phyloP scores from a whole-genome alignment of 1,140 invertebrate genomes.

The Cardiocondyla obscurior region DNA sequence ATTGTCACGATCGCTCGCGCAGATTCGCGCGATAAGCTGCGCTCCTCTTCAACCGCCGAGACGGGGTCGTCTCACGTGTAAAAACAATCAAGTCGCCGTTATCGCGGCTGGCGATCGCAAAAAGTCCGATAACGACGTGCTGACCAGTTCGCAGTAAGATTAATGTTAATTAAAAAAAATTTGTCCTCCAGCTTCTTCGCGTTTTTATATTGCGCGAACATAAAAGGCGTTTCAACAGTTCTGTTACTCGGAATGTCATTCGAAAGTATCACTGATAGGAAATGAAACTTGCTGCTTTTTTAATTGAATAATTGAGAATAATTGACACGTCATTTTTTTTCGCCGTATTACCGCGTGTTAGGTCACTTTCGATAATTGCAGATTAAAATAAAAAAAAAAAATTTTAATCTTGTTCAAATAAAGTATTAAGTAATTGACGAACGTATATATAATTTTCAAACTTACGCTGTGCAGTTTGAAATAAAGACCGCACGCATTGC shows the following conservation, averaged over 20 bases:
- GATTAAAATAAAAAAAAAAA: not conserved
- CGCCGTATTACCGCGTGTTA: not conserved
- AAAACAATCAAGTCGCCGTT: conserved; percentile 56
- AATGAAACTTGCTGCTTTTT: not conserved
- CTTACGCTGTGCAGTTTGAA: conserved; percentile 95
- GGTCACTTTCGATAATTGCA: not conserved
- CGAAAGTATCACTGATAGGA: not conserved
- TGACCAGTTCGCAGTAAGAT: conserved; percentile 54
- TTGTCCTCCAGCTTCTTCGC: not conserved
- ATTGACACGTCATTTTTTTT: not conserved
- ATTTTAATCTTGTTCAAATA: not conserved
- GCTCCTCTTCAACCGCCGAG: conserved; percentile 18
- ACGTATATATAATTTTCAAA: conserved; percentile 43
- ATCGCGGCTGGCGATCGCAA: conserved; percentile 53
- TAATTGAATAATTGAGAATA: not conserved
- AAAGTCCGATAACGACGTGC: conserved; percentile 51
- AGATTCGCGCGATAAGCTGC: conserved; percentile 50
- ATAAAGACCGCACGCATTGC: conserved; percentile 96
- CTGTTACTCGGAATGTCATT: conserved; percentile 40
- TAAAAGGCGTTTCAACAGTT: not conserved
- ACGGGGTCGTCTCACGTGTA: conserved; percentile 37
- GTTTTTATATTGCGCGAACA: conserved; percentile 27
- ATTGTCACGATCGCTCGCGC: conserved; percentile 33
- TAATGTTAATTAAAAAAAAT: conserved; percentile 67
- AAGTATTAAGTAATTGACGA: not conserved